Conservation (phyloP, 2,797 vertebrate species). For the Bradypus variegatus region DNA sequence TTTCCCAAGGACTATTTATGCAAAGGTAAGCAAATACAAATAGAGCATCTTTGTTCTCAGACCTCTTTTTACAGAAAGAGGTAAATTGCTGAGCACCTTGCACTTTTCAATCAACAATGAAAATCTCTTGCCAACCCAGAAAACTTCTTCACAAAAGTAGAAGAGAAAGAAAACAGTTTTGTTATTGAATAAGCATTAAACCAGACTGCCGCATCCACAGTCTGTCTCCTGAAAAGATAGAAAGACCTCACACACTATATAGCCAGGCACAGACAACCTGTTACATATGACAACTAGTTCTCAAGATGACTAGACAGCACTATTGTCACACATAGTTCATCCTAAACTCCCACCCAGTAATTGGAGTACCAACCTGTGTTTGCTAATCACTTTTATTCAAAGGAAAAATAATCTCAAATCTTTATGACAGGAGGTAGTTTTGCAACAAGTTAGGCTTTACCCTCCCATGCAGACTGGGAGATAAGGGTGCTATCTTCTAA, state of each 20-base stretch:
- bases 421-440: background rate
- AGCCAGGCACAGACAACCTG: background rate
- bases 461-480: too few relatives aligned
- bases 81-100: background rate
- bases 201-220: rapidly evolving
- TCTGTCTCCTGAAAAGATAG: background rate
- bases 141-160: background rate
- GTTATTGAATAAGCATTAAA: background rate
- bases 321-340: background rate
- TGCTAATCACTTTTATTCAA: background rate
- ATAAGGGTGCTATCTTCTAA: background rate
- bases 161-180: background rate
- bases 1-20: background rate
- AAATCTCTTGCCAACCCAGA: background rate
- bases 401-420: background rate
- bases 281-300: background rate
- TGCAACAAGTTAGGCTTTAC: background rate
- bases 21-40: background rate
- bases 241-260: background rate
- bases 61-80: background rate
- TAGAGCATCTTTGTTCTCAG: background rate
- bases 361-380: background rate
- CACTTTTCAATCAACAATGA: background rate
- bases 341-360: background rate
- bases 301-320: background rate